Percentiles rank a stretch among this genome's conserved stretches.
These are phyloP conservation scores for Lysandra coridon DNA, from an alignment of 2,888 invertebrate genomes.

Conservation along the genomic window DNA sequence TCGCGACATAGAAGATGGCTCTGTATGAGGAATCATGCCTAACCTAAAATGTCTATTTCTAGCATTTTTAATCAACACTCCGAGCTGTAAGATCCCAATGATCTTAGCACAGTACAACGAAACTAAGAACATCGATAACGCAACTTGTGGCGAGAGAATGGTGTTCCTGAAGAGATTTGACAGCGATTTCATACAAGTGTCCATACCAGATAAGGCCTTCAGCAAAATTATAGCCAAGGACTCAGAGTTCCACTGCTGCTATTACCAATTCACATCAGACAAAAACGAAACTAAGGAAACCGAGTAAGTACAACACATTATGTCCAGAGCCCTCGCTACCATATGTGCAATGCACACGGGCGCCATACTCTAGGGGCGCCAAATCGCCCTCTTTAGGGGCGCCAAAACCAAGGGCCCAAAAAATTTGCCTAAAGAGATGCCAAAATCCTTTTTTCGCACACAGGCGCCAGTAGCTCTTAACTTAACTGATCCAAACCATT, in stretches of 20 bases:
- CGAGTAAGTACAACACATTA: not conserved
- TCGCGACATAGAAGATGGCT: too few relatives aligned
- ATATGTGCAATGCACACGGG: too few relatives aligned
- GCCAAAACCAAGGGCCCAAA: too few relatives aligned
- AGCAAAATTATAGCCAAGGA: not conserved
- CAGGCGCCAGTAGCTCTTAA: too few relatives aligned
- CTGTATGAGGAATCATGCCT: not conserved
- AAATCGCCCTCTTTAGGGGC: too few relatives aligned
- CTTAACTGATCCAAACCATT: not conserved
- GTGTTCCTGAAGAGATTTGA: slow-evolving; percentile 56
- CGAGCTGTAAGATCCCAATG: slow-evolving; percentile 64
- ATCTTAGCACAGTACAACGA: slow-evolving; percentile 51
- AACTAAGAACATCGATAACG: slow-evolving; percentile 33
- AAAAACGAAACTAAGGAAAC: not conserved
- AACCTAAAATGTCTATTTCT: not conserved
- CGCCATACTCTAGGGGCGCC: too few relatives aligned
- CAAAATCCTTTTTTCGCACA: too few relatives aligned
- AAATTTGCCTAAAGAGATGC: too few relatives aligned
- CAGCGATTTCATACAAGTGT: not conserved
- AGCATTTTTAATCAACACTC: slow-evolving; percentile 56
- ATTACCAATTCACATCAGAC: slow-evolving; percentile 5
- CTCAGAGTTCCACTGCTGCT: slow-evolving; percentile 6
- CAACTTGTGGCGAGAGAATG: slow-evolving; percentile 58
- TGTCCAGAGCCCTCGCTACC: too few relatives aligned
- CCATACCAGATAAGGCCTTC: not conserved